Base-by-base conservation (phyloP, 1,140 invertebrate species). In the Dendroctonus ponderosae region DNA sequence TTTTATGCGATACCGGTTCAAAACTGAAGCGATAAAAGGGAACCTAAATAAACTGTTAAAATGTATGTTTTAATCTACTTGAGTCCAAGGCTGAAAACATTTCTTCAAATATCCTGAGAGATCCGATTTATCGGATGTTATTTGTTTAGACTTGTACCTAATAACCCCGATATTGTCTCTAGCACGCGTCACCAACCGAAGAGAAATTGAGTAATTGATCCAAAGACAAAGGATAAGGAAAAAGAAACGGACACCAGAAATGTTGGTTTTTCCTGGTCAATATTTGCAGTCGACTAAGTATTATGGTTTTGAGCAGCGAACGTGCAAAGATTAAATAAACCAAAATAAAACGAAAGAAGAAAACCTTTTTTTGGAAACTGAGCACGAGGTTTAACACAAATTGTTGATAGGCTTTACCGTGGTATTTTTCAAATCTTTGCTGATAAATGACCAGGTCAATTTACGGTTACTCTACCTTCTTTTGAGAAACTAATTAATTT, bases 111-210 rank as follows among this genome's bases (percentile, higher is more conserved):
- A 26, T 26, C 26, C 26, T 26, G 1, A 26, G 26, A 26, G 26
- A 26, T 26, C 26, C 26, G 26, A 1, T 26, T 26, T 26, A 26
- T 26, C 26, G 26, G 26, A 26, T 26, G 26, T 4, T 61, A 61
- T 61, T 61, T 61, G 48, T 39, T 61, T 51, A 61, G 59, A 61
- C 59, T 61, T 61, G 49, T 61, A 61, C 59, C 59, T 61, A 61
- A 61, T 61, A 61, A 61, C 59, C 59, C 15, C 48, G 44, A 61
- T 61, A 49, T 61, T 61, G 59, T 61, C 14, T 38, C 11, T 38
- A 61, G 59, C 59, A 62, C 60, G 60, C 43, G 60, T 53, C 60
- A 62, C 8, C 11, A 14, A 14, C 43, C 49, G 14, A 53, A 41
- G 40, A 62, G 40, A 62, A 62, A 62, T 62, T 62, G 38, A 52